A percentile compares a stretch with the other conserved stretches of the same genome.
Conservation (phyloP, 2,113 vertebrate genomes). For the Xenopus laevis region DNA sequence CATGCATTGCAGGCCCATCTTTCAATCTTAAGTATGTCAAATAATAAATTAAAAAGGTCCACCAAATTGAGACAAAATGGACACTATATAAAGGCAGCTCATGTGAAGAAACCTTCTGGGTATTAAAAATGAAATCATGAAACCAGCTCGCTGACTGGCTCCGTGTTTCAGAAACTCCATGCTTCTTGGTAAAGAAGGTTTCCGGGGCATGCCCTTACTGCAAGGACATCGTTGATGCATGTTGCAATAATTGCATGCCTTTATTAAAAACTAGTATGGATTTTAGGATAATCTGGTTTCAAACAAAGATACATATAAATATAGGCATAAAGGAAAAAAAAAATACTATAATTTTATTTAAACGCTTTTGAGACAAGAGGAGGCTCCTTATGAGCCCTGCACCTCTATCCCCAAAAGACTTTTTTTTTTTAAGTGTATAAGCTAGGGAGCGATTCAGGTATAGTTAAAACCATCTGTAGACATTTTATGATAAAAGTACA, state of each 20-base stretch:
- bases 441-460: slow-evolving; percentile 26
- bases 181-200: neutral
- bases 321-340: slow-evolving; percentile 38
- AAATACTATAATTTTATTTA: slow-evolving; percentile 60
- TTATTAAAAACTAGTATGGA: slow-evolving; percentile 1
- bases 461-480: slow-evolving; percentile 54
- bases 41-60: slow-evolving; percentile 19
- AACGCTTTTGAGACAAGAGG: slow-evolving; percentile 49
- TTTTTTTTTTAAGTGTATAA: slow-evolving; percentile 49
- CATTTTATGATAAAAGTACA: slow-evolving; percentile 63
- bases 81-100: slow-evolving; percentile 27
- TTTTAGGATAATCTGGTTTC: neutral
- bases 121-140: neutral
- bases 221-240: neutral
- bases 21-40: neutral
- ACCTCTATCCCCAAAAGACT: slow-evolving; percentile 61
- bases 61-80: slow-evolving; percentile 15
- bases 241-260: neutral
- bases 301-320: slow-evolving; percentile 53
- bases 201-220: neutral
- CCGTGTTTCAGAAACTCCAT: neutral
- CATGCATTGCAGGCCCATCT: slow-evolving; percentile 5
- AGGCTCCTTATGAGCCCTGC: slow-evolving; percentile 39
- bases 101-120: slow-evolving; percentile 8
- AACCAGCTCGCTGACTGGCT: neutral